Base-by-base conservation (phyloP, 23 tunicate species). In the Phallusia fumigata region DNA sequence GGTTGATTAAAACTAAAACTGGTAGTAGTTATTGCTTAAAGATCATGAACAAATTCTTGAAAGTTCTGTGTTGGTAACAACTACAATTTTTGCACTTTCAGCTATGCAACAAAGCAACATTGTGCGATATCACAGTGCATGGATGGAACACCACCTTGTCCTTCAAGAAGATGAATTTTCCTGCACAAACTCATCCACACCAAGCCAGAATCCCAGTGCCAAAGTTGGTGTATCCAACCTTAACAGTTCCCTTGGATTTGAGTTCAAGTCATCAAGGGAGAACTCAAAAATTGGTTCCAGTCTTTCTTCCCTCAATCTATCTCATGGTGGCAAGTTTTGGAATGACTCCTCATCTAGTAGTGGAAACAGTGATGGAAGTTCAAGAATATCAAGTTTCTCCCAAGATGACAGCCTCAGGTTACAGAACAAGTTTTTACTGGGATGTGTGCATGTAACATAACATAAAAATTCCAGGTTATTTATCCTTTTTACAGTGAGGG, bases 101-200 rank as follows among this genome's bases (percentile, higher is more conserved):
- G 85, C 98, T 64, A 49, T 89, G 83, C 86, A 88, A 31, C 98
- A 94, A 58, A 76, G 75, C 0, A 80, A 94, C 58, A 75, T 94
- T 72, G 90, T 94, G 1, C 83, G 90, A 0, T 94, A 94, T 80
- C 86, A 89, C 77, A 21, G 64, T 65, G 81, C 98, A 16, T 94
- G 98, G 98, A 83, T 94, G 78, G 98, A 93, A 65, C 93, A 93
- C 76, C 52, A 26, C 40, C 36, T 35, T 51, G 36, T 79, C 3
- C 3, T 53, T 2, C 65, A 36, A 36, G 47, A 35, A 35, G 80
- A 35, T 22, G 69, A 58, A 10, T 36, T 77, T 36, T 35, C 80
- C 15, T 22, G 31, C 24, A 45, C 30, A 53, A 45, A 36, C 24
- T 77, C 53, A 10, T 77, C 34, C 34, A 5, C 12, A 40, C 69